phyloP scores from a whole-genome alignment of 2,888 invertebrate genomes.

The Limenitis camilla region DNA sequence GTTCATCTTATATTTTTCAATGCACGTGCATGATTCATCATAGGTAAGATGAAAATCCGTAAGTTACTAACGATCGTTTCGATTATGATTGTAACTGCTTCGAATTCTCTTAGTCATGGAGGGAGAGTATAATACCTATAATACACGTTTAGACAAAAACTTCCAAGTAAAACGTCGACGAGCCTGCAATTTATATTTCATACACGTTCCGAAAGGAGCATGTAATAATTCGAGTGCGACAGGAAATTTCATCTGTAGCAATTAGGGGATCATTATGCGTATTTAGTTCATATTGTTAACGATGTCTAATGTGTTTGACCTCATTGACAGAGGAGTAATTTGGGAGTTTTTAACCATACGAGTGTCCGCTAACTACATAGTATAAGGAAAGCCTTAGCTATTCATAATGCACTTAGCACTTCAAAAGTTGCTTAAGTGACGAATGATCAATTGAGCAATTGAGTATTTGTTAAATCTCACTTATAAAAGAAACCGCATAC shows the following conservation, averaged over 20 bases:
- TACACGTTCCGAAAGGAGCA: conserved; percentile 3
- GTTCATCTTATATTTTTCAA: background rate
- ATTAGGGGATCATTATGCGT: conserved; percentile 38
- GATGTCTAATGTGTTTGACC: conserved; percentile 44
- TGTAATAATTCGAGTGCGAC: conserved; percentile 14
- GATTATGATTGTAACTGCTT: background rate
- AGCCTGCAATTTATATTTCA: background rate
- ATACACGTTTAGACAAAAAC: too few relatives aligned
- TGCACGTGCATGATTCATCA: background rate
- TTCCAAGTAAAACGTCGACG: too few relatives aligned
- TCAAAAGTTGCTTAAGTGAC: too few relatives aligned
- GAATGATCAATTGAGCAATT: too few relatives aligned
- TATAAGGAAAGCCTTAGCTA: too few relatives aligned
- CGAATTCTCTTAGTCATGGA: background rate
- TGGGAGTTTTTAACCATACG: conserved; percentile 20
- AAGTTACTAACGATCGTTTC: background rate
- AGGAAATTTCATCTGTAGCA: conserved; percentile 34
- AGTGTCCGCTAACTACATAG: background rate
- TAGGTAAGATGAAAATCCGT: background rate
- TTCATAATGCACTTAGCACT: too few relatives aligned
- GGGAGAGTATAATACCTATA: background rate
- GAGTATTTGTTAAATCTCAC: too few relatives aligned
- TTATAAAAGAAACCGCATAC: too few relatives aligned
- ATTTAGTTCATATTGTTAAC: conserved; percentile 44
- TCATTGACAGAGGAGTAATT: conserved; percentile 34